Evolutionary conservation across 2,888 invertebrate species (phyloP).

Genomic region (Thysanoteuthis rhombus): DNA sequence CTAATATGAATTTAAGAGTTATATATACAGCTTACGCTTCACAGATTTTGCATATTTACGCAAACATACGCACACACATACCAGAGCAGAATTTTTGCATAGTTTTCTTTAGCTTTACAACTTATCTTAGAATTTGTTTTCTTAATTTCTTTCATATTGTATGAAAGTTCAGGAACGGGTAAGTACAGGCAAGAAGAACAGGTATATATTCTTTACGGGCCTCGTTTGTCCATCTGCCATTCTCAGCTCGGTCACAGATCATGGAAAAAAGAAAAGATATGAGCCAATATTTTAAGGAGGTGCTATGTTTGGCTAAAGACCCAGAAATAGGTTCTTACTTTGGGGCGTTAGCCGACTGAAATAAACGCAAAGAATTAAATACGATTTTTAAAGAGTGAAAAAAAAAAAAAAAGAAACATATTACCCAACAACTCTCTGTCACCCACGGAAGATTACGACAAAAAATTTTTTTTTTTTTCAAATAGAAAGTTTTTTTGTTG

Average conservation of each 20-base stretch:
- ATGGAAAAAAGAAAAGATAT: not conserved
- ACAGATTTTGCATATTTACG: not conserved
- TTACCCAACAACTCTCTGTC: not conserved
- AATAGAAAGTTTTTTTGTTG: no score
- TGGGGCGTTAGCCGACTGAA: not conserved
- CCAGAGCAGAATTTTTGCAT: not conserved
- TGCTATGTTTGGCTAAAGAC: not conserved
- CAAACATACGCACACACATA: not conserved
- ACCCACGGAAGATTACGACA: not conserved
- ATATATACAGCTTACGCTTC: no score
- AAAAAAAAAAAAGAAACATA: not conserved
- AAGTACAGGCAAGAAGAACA: not conserved
- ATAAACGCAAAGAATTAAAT: not conserved
- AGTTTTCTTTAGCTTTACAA: not conserved
- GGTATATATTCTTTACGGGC: not conserved
- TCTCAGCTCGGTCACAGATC: constrained; percentile 12
- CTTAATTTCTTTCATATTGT: not conserved
- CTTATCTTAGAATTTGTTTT: no score
- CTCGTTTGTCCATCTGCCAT: not conserved
- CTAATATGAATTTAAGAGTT: no score
- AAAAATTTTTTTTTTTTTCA: no score
- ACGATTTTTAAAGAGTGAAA: no score
- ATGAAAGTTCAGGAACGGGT: not conserved
- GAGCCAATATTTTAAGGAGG: not conserved
- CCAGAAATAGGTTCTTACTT: not conserved